Evolutionary conservation across 2,888 invertebrate species (phyloP).

Genomic region (Aphrophora alni): DNA sequence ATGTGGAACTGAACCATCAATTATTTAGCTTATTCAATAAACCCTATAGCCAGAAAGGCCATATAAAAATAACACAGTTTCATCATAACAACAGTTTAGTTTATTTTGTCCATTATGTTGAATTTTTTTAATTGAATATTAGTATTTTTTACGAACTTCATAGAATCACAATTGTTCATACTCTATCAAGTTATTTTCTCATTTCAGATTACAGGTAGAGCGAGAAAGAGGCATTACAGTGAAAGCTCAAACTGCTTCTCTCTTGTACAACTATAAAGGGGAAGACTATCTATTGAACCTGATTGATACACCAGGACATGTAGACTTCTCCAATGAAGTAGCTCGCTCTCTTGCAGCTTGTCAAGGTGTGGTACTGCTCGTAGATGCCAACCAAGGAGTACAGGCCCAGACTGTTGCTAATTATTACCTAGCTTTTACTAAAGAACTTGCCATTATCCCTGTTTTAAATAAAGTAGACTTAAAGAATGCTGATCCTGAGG

Average conservation of each 20-base stretch:
- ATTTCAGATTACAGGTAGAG: conserved; percentile 73
- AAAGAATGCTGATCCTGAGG: conserved; percentile 86
- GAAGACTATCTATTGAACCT: conserved; percentile 86
- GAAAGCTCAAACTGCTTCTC: conserved; percentile 94
- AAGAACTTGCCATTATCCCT: conserved; percentile 83
- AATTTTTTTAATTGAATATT: too few relatives aligned
- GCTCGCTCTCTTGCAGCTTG: conserved; percentile 90
- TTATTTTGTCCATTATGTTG: too few relatives aligned
- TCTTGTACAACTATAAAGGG: conserved; percentile 75
- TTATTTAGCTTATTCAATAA: too few relatives aligned
- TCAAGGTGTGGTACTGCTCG: conserved; percentile 89
- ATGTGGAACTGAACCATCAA: too few relatives aligned
- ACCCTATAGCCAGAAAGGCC: too few relatives aligned
- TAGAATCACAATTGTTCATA: too few relatives aligned
- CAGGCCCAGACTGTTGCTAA: conserved; percentile 99
- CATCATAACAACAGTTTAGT: too few relatives aligned
- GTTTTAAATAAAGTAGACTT: conserved; percentile 97
- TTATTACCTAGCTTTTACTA: conserved; percentile 86
- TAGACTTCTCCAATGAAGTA: conserved; percentile 97
- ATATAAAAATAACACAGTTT: too few relatives aligned
- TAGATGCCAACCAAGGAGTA: conserved; percentile 95
- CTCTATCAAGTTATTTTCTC: too few relatives aligned
- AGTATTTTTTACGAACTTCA: too few relatives aligned
- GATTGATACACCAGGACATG: conserved; percentile 98
- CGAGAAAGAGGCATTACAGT: conserved; percentile 97